A percentile compares a stretch with the other conserved stretches of the same genome.
These are phyloP conservation scores for Lepidocyrtinus sp. DNA, from an alignment of 2,888 invertebrate genomes.

Conservation along the genomic window DNA sequence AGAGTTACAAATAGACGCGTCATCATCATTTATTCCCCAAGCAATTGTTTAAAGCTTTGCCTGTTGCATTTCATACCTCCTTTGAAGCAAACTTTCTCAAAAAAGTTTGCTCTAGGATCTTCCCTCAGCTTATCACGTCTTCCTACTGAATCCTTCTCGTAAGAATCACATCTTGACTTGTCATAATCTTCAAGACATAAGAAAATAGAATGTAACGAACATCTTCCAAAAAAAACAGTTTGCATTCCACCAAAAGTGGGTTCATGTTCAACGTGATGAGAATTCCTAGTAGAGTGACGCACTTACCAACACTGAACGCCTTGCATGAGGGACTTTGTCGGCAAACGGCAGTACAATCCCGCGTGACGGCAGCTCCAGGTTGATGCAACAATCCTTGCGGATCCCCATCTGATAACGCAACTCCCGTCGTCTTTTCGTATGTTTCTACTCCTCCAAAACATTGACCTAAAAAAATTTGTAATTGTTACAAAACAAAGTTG, in stretches of 20 bases:
- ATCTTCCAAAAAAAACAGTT: too few species aligned
- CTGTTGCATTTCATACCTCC: constrained; percentile 70
- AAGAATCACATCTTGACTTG: constrained; percentile 72
- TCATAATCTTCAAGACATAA: constrained; percentile 71
- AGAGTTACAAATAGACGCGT: background rate
- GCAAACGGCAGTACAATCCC: constrained; percentile 73
- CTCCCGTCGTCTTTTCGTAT: constrained; percentile 73
- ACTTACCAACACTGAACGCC: constrained; percentile 72
- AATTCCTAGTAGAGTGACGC: background rate
- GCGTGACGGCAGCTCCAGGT: constrained; percentile 72
- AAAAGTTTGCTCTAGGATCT: constrained; percentile 72
- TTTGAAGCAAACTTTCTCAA: constrained; percentile 73
- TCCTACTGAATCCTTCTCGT: constrained; percentile 72
- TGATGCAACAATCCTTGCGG: constrained; percentile 72
- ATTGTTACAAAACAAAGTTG: too few species aligned
- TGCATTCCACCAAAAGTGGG: too few species aligned
- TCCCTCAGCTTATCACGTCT: constrained; percentile 71
- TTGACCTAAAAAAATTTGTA: constrained; percentile 71
- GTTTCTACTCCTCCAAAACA: constrained; percentile 74
- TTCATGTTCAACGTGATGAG: background rate
- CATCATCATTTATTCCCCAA: background rate
- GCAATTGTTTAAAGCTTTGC: background rate
- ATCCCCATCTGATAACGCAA: constrained; percentile 71
- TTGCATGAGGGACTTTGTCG: constrained; percentile 72
- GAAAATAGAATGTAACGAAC: background rate